These are phyloP conservation scores for Melanotaenia trifasciata DNA, from an alignment of 2,797 vertebrate species.

Conservation along the genomic window DNA sequence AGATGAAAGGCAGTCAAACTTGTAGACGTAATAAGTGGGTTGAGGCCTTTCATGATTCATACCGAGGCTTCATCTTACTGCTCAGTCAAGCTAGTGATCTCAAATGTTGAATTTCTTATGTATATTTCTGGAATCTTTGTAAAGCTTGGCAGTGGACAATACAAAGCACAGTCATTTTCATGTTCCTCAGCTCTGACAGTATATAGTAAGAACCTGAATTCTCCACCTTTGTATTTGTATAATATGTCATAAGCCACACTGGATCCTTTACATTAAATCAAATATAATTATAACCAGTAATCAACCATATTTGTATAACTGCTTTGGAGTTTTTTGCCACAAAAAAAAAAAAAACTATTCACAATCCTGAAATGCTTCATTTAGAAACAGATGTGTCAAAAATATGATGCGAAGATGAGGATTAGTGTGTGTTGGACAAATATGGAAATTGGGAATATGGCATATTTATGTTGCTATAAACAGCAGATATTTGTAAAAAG, in stretches of 20 bases:
- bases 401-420: neutral
- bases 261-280: too few relatives aligned
- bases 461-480: neutral
- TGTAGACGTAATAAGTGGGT: slow-evolving; percentile 71
- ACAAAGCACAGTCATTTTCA: slow-evolving; percentile 29
- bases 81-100: slow-evolving; percentile 63
- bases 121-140: slow-evolving; percentile 50
- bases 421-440: neutral
- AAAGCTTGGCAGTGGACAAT: slow-evolving; percentile 49
- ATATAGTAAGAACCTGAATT: neutral
- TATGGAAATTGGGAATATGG: neutral
- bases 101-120: slow-evolving; percentile 56
- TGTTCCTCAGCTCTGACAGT: neutral
- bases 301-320: neutral
- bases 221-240: neutral
- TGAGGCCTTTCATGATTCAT: slow-evolving; percentile 68
- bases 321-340: too few relatives aligned
- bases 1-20: slow-evolving; percentile 74
- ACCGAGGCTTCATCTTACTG: slow-evolving; percentile 55
- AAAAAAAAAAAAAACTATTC: too few relatives aligned
- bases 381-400: neutral
- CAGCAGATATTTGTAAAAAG: neutral
- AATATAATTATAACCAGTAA: neutral
- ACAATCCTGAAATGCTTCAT: too few relatives aligned
- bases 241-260: neutral